Conservation (phyloP, 1,140 invertebrate species). For the Ganaspis sp. region DNA sequence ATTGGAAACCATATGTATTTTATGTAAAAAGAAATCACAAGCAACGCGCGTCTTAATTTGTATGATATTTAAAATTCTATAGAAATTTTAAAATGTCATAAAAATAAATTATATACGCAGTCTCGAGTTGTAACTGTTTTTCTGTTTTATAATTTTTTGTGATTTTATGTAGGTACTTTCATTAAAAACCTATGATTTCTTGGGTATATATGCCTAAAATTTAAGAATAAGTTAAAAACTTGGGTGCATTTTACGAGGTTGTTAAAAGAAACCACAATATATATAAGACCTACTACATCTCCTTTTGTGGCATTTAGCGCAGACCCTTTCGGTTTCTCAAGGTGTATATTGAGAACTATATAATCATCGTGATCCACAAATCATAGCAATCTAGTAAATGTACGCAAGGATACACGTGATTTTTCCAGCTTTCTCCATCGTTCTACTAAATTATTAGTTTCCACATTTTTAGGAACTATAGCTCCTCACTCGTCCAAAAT, state of each 20-base stretch:
- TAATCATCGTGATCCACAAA: slow-evolving; percentile 12
- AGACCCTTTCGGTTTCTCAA: neutral
- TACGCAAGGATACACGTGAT: slow-evolving; percentile 1
- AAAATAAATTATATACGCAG: too few relatives aligned
- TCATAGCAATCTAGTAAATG: slow-evolving; percentile 13
- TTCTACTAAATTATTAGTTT: slow-evolving; percentile 16
- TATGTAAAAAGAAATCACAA: too few relatives aligned
- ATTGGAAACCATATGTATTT: too few relatives aligned
- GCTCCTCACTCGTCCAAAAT: neutral
- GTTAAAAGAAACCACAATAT: slow-evolving; percentile 8
- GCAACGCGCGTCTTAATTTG: too few relatives aligned
- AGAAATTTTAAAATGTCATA: too few relatives aligned
- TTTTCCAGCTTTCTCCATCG: neutral
- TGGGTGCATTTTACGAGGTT: neutral
- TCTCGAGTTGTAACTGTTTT: too few relatives aligned
- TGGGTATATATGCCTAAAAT: neutral
- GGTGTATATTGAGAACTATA: slow-evolving; percentile 5
- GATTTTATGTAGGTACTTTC: neutral
- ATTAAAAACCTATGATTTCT: neutral
- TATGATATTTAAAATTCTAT: too few relatives aligned
- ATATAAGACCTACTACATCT: neutral
- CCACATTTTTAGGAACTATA: neutral
- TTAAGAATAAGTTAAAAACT: neutral
- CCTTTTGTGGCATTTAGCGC: neutral
- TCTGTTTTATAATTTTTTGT: neutral